phyloP scores from a whole-genome alignment of 2,113 vertebrate species.

The Myotis davidii region DNA sequence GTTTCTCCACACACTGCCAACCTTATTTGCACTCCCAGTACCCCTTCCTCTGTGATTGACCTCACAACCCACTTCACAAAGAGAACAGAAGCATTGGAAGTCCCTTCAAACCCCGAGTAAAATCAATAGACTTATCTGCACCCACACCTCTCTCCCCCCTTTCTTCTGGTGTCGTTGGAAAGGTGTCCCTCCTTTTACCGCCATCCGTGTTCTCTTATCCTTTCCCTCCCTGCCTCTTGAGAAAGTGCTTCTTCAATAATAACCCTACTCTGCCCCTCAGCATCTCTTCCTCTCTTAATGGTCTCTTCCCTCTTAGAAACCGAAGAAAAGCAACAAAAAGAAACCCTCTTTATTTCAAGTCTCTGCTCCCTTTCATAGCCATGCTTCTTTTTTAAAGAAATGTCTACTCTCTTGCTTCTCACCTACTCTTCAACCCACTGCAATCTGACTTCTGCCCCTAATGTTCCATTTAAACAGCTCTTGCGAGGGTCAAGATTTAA shows the following conservation, averaged over 20 bases:
- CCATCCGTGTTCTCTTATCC: not conserved
- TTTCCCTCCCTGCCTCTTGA: not conserved
- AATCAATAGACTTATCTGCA: not conserved
- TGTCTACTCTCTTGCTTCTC: not conserved
- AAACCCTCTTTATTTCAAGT: not conserved
- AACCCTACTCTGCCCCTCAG: not conserved
- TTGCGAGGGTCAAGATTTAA: constrained; percentile 45
- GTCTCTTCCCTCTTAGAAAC: not conserved
- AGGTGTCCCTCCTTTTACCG: not conserved
- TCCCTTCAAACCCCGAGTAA: not conserved
- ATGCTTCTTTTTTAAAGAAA: not conserved
- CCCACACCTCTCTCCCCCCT: not conserved
- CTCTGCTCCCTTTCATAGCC: not conserved
- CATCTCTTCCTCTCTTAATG: not conserved
- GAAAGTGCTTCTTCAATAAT: not conserved
- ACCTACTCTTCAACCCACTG: not conserved
- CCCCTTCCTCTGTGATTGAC: not conserved
- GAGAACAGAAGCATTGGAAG: not conserved
- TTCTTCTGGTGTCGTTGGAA: not conserved
- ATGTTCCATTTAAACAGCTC: not conserved
- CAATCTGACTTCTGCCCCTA: not conserved
- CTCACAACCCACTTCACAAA: not conserved
- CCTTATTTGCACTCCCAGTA: not conserved
- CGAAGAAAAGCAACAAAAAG: not conserved
- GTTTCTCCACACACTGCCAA: not conserved